phyloP scores from a whole-genome alignment of 2,888 invertebrate genomes.

The Periphyllus acericola region DNA sequence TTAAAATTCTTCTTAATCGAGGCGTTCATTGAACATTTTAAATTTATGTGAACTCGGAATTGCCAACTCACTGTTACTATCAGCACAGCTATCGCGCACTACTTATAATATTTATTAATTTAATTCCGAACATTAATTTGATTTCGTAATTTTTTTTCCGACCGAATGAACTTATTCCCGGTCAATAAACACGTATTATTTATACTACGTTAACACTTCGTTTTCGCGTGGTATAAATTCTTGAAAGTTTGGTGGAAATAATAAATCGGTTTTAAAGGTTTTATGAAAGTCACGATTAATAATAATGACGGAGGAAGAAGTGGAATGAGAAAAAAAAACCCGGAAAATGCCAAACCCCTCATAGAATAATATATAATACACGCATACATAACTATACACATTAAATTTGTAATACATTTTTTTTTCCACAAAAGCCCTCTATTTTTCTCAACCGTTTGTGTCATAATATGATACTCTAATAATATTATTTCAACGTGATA shows the following conservation, averaged over 20 bases:
- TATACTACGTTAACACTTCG: conserved; percentile 46
- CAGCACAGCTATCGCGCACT: neutral
- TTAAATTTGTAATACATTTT: neutral
- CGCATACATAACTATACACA: neutral
- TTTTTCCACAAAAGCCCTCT: neutral
- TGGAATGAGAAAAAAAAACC: neutral
- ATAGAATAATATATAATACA: neutral
- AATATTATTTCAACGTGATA: neutral
- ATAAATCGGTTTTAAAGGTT: conserved; percentile 52
- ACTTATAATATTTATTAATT: conserved; percentile 39
- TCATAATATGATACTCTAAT: neutral
- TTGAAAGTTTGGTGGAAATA: conserved; percentile 45
- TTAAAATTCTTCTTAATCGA: neutral
- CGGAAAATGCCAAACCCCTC: neutral
- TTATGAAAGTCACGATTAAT: conserved; percentile 44
- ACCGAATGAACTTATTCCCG: conserved; percentile 17
- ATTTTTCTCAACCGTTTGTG: neutral
- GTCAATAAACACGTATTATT: conserved; percentile 44
- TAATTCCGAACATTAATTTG: conserved; percentile 41
- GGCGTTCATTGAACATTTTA: neutral
- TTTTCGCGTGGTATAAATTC: neutral
- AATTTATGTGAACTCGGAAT: conserved; percentile 22
- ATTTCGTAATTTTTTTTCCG: conserved; percentile 46
- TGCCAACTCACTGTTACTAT: conserved; percentile 11
- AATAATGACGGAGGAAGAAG: neutral